Base-by-base conservation (phyloP, 2,113 vertebrate genomes). In the Raja brachyura region DNA sequence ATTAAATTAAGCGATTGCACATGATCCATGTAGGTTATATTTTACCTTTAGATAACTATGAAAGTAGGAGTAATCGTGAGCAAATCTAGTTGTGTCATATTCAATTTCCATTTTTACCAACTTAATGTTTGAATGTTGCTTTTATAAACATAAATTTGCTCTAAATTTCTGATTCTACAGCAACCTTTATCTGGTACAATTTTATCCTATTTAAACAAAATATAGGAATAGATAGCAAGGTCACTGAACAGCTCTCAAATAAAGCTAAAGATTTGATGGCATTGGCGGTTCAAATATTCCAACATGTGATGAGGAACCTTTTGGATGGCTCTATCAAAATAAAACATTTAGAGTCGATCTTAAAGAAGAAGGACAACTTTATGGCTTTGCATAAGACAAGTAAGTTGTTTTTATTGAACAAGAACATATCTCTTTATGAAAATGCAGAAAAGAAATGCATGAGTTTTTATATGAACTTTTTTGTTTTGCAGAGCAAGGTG, bases 321-420 rank as follows among this genome's bases (percentile, higher is more conserved):
- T 54, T 94, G 0, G 2, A 2, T 0, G 97, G 98, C 54, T 3
- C 6, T 31, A 94, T 99, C 73, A 93, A 93, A 0, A 94, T 97
- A 9, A 96, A 93, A 22, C 95, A 97, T 13, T 95, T 99, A 0
- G 96, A 97, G 0, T 94, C 95, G 8, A 93, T 98, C 94, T 25
- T 95, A 56, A 74, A 93, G 6, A 95, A 95, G 8, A 14, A 1
- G 7, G 2, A 22, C 0, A 94, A 93, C n/a, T 98, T 98, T 94
- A 25, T 96, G 4, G 93, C 94, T 18, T 95, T 99, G 76, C 96
- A 97, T 94, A 94, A 95, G 39, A 95, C 97, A 0, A 96, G 98
- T 99, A 96, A 97, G 96, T 92, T 39, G 5, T 73, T 28, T 48
- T 39, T 20, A 31, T 48, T 73, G 73, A 63, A 54, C 18, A 70